Evolutionary conservation across 2,113 vertebrate species (phyloP).

Genomic region (Climacteris rufus): DNA sequence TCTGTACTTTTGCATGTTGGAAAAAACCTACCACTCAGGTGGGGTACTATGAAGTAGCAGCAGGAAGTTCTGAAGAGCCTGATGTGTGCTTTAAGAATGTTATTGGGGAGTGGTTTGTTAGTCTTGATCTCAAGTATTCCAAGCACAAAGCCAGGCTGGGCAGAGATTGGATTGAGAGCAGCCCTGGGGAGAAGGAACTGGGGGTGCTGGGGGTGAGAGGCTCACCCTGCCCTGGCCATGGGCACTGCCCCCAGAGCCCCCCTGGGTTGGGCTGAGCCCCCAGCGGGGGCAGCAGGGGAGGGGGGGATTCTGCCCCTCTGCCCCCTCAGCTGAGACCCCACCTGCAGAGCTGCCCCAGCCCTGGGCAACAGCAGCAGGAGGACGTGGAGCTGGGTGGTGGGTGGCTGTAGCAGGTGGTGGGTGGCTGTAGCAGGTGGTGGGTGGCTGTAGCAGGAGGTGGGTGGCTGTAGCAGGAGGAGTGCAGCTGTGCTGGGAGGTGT

Average conservation of each 20-base stretch:
- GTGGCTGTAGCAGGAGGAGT: neutral
- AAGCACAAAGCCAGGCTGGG: neutral
- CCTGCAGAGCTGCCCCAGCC: neutral
- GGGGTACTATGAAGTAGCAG: neutral
- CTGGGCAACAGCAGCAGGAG: neutral
- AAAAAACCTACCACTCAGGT: neutral
- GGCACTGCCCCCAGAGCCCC: neutral
- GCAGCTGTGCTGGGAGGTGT: neutral
- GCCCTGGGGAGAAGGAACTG: neutral
- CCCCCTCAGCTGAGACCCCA: neutral
- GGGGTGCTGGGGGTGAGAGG: neutral
- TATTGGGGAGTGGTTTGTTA: neutral
- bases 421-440: no score
- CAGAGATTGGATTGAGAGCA: neutral
- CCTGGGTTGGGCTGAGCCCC: neutral
- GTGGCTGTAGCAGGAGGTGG: no score
- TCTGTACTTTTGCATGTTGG: neutral
- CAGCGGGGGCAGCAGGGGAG: neutral
- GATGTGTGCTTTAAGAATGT: neutral
- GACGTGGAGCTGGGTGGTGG: rapidly evolving
- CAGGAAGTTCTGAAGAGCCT: neutral
- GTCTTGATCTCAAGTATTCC: neutral
- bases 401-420: neutral
- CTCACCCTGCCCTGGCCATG: neutral
- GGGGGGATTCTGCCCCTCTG: neutral